Evolutionary conservation across 1,140 invertebrate genomes (phyloP).

Genomic region (Paraescarpia echinospica): DNA sequence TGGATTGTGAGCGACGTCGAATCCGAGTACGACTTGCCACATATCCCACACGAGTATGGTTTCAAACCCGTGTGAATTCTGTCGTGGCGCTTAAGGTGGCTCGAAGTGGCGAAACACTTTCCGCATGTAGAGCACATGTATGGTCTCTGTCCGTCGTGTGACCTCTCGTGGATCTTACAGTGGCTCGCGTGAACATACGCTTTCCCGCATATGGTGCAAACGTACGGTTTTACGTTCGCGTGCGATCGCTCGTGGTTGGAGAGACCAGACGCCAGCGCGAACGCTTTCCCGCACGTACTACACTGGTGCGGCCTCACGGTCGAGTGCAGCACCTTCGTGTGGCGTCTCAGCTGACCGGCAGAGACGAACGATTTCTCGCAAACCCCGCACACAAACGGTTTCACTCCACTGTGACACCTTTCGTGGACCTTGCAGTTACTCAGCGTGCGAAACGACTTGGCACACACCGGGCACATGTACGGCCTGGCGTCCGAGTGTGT

Average conservation of each 20-base stretch:
- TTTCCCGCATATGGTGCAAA: background rate
- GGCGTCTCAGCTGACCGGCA: background rate
- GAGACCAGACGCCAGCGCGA: background rate
- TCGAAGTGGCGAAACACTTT: background rate
- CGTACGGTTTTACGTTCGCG: background rate
- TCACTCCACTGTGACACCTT: background rate
- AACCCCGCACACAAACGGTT: background rate
- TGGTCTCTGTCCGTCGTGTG: background rate
- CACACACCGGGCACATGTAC: background rate
- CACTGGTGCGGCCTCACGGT: background rate
- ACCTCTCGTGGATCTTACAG: background rate
- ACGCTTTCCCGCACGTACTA: background rate
- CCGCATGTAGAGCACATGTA: background rate
- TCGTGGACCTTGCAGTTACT: background rate
- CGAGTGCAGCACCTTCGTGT: background rate
- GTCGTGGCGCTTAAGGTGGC: background rate
- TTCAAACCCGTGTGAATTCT: constrained; percentile 8
- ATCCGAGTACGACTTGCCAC: constrained; percentile 85
- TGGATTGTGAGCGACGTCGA: constrained; percentile 77
- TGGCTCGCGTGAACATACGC: background rate
- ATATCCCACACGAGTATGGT: constrained; percentile 77
- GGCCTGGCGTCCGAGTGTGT: background rate
- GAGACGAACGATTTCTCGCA: background rate
- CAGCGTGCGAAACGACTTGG: background rate
- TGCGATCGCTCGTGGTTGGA: background rate